These are phyloP conservation scores for Drosophila lowei DNA, from an alignment of 1,140 invertebrate species.

Conservation along the genomic window DNA sequence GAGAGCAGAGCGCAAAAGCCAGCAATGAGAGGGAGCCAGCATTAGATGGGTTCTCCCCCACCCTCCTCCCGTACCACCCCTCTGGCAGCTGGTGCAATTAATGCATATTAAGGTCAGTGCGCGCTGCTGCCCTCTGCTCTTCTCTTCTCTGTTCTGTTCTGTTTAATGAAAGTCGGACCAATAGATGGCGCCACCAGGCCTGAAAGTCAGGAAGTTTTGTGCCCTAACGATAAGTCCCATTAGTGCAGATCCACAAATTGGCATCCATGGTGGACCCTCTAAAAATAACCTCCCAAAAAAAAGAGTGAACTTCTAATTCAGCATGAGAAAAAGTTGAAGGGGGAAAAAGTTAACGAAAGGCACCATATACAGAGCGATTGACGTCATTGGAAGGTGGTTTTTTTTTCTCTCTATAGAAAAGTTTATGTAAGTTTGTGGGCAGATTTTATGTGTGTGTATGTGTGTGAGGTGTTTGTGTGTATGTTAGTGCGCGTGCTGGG, in stretches of 20 bases:
- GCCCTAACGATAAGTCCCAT: too few species aligned
- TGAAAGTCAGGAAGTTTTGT: not conserved
- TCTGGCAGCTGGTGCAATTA: conserved; percentile 58
- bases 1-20: not conserved
- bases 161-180: conserved; percentile 13
- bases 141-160: conserved; percentile 4
- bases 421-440: conserved; percentile 59
- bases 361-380: conserved; percentile 57
- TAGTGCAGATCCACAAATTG: too few species aligned
- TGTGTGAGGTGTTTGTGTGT: conserved; percentile 7
- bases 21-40: not conserved
- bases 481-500: conserved; percentile 71
- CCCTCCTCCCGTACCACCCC: too few species aligned
- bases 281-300: too few species aligned
- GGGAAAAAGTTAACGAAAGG: conserved; percentile 50
- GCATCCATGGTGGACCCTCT: too few species aligned
- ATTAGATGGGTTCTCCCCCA: not conserved
- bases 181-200: conserved; percentile 55
- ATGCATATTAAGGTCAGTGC: conserved; percentile 71
- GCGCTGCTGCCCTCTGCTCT: conserved; percentile 20
- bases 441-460: conserved; percentile 16
- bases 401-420: conserved; percentile 62
- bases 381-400: conserved; percentile 61
- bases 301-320: too few species aligned
- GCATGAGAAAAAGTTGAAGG: conserved; percentile 36